Evolutionary conservation across 1,140 invertebrate species (phyloP).

Genomic region (Rhopalosiphum maidis): DNA sequence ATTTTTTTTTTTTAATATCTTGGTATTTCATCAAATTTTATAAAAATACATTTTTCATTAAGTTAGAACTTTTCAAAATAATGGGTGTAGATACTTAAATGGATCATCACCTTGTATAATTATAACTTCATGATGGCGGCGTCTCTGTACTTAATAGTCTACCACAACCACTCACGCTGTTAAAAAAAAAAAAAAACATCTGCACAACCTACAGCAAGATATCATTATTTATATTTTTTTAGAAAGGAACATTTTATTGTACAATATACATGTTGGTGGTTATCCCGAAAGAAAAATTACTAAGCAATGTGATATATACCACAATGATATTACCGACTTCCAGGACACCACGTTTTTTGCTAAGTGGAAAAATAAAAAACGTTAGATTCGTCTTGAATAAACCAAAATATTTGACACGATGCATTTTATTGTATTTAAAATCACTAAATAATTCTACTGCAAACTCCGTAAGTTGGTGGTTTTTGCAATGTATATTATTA

Average conservation of each 20-base stretch:
- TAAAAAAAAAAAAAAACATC: neutral
- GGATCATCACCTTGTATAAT: neutral
- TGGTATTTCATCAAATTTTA: neutral
- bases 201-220: neutral
- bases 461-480: neutral
- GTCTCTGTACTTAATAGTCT: neutral
- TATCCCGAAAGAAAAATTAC: neutral
- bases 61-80: neutral
- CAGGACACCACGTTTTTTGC: neutral
- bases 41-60: neutral
- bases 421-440: neutral
- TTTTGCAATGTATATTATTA: neutral
- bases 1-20: neutral
- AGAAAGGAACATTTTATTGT: neutral
- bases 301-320: neutral
- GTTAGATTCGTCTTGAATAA: neutral
- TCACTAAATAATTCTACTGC: neutral
- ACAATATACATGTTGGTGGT: neutral
- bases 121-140: neutral
- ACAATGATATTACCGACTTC: neutral
- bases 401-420: neutral
- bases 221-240: neutral
- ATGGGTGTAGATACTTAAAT: neutral
- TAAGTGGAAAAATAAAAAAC: neutral
- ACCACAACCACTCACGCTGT: neutral